phyloP scores from a whole-genome alignment of 2,888 invertebrate species.

The Agrypnus murinus region DNA sequence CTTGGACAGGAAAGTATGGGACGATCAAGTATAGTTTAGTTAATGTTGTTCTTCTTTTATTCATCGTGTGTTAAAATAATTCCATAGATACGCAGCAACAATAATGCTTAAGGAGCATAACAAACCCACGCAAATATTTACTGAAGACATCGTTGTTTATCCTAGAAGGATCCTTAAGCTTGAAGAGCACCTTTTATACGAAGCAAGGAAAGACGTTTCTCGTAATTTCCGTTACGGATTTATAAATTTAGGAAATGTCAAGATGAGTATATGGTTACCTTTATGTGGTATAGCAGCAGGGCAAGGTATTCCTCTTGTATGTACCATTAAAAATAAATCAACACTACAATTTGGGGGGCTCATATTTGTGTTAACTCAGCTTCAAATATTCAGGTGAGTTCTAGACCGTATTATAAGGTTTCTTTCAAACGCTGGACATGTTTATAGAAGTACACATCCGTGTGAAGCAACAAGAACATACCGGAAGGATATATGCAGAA shows the following conservation, averaged over 20 bases:
- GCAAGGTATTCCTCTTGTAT: conserved; percentile 59
- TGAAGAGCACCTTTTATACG: conserved; percentile 57
- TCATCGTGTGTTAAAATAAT: no score
- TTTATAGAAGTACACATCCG: conserved; percentile 56
- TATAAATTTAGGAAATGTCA: conserved; percentile 56
- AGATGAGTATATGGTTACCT: conserved; percentile 60
- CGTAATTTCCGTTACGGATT: conserved; percentile 56
- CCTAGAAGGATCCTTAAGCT: conserved; percentile 54
- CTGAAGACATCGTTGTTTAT: conserved; percentile 54
- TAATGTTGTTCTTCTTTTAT: no score
- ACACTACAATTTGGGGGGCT: conserved; percentile 60
- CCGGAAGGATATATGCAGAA: conserved; percentile 60
- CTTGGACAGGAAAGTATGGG: conserved; percentile 60
- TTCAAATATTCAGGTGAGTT: conserved; percentile 59
- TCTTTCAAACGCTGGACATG: no score
- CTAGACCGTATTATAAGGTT: neutral
- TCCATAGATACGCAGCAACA: conserved; percentile 55
- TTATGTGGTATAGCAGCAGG: conserved; percentile 60
- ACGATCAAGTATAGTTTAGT: conserved; percentile 57
- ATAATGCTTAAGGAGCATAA: conserved; percentile 54
- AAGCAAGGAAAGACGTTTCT: conserved; percentile 53
- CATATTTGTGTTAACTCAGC: conserved; percentile 60
- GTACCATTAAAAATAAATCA: conserved; percentile 59
- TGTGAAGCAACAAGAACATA: conserved; percentile 52
- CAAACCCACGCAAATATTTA: conserved; percentile 46